Conservation (phyloP, 2,797 vertebrate species). For the Xyrichtys novacula region DNA sequence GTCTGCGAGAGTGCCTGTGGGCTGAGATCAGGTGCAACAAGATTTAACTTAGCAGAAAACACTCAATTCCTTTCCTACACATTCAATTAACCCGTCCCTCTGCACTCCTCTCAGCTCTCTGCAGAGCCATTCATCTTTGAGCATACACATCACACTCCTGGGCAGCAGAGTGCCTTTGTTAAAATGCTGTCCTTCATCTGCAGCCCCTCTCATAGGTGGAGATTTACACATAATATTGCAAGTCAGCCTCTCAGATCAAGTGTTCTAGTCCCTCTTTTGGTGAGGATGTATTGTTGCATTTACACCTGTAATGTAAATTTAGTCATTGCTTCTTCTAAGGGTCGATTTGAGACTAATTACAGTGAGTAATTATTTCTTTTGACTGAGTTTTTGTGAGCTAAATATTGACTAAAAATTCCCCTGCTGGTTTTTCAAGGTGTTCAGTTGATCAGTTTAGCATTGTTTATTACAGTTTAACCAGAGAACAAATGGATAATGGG, state of each 20-base stretch:
- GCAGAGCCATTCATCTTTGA: constrained; percentile 70
- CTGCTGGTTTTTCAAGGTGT: constrained; percentile 22
- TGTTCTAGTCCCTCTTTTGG: constrained; percentile 4
- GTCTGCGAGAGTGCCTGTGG: constrained; percentile 69
- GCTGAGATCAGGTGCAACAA: constrained; percentile 82
- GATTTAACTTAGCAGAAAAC: constrained; percentile 81
- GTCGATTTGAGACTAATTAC: neutral
- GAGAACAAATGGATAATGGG: neutral
- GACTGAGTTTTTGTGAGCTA: constrained; percentile 14
- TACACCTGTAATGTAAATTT: constrained; percentile 18
- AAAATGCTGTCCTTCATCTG: constrained; percentile 65
- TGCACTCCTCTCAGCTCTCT: constrained; percentile 57
- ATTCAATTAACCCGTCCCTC: constrained; percentile 79
- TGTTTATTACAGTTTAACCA: neutral
- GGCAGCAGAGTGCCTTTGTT: constrained; percentile 42
- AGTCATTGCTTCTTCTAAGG: constrained; percentile 9
- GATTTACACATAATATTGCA: constrained; percentile 30
- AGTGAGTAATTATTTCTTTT: constrained; percentile 25
- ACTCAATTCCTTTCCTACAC: constrained; percentile 77
- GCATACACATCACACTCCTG: constrained; percentile 50
- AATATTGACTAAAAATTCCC: constrained; percentile 32
- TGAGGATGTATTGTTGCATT: constrained; percentile 16
- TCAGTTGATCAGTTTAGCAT: constrained; percentile 31
- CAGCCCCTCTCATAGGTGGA: constrained; percentile 41
- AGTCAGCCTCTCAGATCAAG: constrained; percentile 45